phyloP scores from a whole-genome alignment of 2,113 vertebrate species.

The Chloebia gouldiae region DNA sequence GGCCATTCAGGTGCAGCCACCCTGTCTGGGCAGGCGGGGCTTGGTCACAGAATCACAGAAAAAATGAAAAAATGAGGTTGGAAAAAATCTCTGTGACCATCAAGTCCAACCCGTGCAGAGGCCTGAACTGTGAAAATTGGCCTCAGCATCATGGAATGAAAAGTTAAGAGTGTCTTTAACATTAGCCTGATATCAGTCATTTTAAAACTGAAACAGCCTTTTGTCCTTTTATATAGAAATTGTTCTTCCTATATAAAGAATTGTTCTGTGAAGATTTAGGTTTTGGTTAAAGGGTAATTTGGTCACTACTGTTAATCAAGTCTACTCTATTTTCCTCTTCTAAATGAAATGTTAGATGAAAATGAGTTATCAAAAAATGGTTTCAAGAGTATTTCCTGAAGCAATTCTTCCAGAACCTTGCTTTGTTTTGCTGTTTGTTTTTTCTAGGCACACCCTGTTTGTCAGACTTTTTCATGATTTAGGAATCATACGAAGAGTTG shows the following conservation, averaged over 20 bases:
- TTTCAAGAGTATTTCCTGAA: not conserved
- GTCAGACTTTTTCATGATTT: not conserved
- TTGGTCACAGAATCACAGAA: not conserved
- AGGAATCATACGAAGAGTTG: not conserved
- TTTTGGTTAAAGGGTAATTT: not conserved
- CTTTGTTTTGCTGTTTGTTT: not conserved
- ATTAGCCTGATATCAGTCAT: not conserved
- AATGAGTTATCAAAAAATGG: not conserved
- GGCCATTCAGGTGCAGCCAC: not conserved
- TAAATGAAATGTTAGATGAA: not conserved
- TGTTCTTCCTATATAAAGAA: not conserved
- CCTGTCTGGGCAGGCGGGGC: not conserved
- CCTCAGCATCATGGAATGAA: not conserved
- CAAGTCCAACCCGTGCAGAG: accelerated
- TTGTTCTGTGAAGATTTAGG: not conserved
- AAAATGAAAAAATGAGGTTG: too few species aligned
- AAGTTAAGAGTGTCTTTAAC: not conserved
- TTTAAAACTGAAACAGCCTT: not conserved
- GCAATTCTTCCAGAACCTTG: not conserved
- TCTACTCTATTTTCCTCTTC: not conserved
- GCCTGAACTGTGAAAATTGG: not conserved
- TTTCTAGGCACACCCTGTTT: not conserved
- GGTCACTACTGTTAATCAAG: not conserved
- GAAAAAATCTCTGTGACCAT: not conserved
- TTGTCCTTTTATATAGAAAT: not conserved